phyloP scores from a whole-genome alignment of 2,113 vertebrate species.

The Telmatochromis sp. region DNA sequence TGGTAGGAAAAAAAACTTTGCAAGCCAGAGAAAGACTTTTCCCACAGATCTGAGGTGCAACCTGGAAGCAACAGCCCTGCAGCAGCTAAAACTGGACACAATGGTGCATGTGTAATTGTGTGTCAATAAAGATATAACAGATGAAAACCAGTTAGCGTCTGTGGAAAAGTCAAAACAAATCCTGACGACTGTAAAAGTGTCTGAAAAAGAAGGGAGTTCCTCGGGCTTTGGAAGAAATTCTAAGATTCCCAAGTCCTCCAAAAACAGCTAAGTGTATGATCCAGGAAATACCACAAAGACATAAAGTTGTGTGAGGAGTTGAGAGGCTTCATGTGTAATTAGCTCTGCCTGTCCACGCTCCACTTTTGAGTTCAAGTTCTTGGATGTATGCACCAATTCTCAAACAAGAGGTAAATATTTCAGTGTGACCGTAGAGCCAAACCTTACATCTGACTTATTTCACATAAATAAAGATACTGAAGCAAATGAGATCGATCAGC shows the following conservation, averaged over 20 bases:
- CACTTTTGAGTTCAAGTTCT: conserved; percentile 44
- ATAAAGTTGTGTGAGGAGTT: conserved; percentile 31
- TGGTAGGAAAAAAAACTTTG: conserved; percentile 1
- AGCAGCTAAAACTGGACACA: not conserved
- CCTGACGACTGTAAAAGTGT: conserved; percentile 19
- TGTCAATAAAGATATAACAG: not conserved
- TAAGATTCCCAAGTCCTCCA: not conserved
- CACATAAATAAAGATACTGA: conserved; percentile 44
- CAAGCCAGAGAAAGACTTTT: not conserved
- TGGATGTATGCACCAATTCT: conserved; percentile 31
- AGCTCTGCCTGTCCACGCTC: conserved; percentile 20
- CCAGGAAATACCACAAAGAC: conserved; percentile 49
- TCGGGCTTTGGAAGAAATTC: not conserved
- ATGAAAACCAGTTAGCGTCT: conserved; percentile 1
- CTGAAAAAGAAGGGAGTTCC: not conserved
- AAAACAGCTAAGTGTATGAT: conserved; percentile 17
- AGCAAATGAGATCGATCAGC: conserved; percentile 38
- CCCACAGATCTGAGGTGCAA: not conserved
- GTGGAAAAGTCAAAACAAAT: conserved; percentile 1
- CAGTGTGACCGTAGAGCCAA: not conserved
- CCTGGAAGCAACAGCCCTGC: not conserved
- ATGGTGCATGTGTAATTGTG: not conserved
- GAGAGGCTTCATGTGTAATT: conserved; percentile 40
- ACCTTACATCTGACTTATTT: conserved; percentile 41
- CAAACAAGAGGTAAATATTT: not conserved